Base-by-base conservation (phyloP, 1,140 invertebrate genomes). In the Philopotamus ludificatus region DNA sequence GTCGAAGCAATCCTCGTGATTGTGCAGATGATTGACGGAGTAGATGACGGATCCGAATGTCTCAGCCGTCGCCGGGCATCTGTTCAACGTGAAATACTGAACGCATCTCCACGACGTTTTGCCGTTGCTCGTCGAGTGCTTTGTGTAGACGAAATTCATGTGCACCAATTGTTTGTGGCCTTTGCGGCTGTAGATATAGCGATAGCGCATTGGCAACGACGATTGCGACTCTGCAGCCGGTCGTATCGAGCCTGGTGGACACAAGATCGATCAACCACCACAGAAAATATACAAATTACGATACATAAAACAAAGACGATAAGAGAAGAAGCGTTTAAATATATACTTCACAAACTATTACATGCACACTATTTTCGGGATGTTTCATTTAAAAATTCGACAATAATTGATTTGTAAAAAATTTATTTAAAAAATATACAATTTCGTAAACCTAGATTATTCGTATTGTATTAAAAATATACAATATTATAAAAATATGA, bases 71-170 rank as follows among this genome's bases (percentile, higher is more conserved):
- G 79, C 79, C 10, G 79, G 79, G 71, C 79, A 81, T 60, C 77
- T 67, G 57, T 81, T 80, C 1, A 81, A 67, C 3, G 79, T 79
- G 65, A 80, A 81, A 66, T 81, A 81, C 61, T 81, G 79, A 1
- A 81, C 79, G 71, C 79, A 81, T 25, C 79, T 65, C 79, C 79
- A 81, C 1, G 78, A 79, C 0, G 79, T 81, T 66, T 81, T 81
- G 1, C 79, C 79, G 53, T 81, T 77, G n/a, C 76, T 79, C 3
- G 79, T 81, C 2, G 79, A 81, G 68, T 81, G 79, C 72, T 81
- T 81, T 10, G 79, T 81, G 64, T 80, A 80, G 15, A 81, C 78
- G 72, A 80, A 81, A 70, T 80, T 80, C 75, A 76, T 77, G 71
- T 80, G 77, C 16, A 81, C 79, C 67, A 81, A 72, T 66, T 81